phyloP scores from a whole-genome alignment of 30 jellyfish, hydroid and myxozoan species.

The Hydra vulgaris region DNA sequence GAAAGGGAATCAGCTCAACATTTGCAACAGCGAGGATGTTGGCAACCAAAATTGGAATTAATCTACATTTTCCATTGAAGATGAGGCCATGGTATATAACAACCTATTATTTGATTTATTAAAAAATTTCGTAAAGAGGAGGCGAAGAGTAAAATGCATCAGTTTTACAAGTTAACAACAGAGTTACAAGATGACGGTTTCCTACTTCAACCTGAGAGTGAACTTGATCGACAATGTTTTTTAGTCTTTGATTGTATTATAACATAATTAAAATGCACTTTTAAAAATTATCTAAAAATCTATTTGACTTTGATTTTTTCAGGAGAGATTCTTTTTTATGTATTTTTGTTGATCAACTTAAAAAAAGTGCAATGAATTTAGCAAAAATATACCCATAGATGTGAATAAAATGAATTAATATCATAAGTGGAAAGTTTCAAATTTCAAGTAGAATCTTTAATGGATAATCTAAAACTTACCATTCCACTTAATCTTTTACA shows the following conservation, averaged over 20 bases:
- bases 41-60: background rate
- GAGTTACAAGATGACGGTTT: background rate
- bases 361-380: too few relatives aligned
- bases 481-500: too few relatives aligned
- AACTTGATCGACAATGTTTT: background rate
- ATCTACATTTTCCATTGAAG: background rate
- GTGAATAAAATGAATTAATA: too few relatives aligned
- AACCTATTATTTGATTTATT: too few relatives aligned
- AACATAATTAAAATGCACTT: background rate
- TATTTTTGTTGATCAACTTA: too few relatives aligned
- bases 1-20: background rate
- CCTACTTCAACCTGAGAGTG: background rate
- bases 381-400: too few relatives aligned
- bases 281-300: background rate
- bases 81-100: too few relatives aligned
- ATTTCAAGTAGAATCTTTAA: too few relatives aligned
- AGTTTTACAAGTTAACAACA: too few relatives aligned
- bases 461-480: too few relatives aligned
- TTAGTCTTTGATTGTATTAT: background rate
- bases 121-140: too few relatives aligned
- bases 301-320: background rate
- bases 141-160: background rate
- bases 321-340: background rate
- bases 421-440: too few relatives aligned
- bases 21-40: background rate